phyloP scores from a whole-genome alignment of 2,797 vertebrate genomes.

The Sciurus carolinensis region DNA sequence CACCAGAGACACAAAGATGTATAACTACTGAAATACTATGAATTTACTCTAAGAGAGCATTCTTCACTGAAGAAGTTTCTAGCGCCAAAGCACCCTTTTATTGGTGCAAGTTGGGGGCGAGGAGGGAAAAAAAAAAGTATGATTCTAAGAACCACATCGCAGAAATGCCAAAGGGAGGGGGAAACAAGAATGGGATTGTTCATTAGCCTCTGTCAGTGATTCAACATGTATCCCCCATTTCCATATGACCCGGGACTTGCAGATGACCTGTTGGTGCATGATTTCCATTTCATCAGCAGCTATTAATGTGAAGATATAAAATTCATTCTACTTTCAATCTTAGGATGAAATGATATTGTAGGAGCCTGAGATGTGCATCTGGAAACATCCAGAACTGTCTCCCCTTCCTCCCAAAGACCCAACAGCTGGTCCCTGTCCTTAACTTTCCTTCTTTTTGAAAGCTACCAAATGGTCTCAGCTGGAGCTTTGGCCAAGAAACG shows the following conservation, averaged over 20 bases:
- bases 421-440: no score
- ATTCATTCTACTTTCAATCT: neutral
- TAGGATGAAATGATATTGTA: neutral
- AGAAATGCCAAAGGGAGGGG: slow-evolving; percentile 69
- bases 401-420: neutral
- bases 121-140: slow-evolving; percentile 41
- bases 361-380: neutral
- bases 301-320: neutral
- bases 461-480: neutral
- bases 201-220: slow-evolving; percentile 15
- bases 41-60: slow-evolving; percentile 58
- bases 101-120: neutral
- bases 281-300: slow-evolving; percentile 60
- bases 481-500: neutral
- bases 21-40: slow-evolving; percentile 24
- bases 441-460: neutral
- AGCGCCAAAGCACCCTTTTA: slow-evolving; percentile 53
- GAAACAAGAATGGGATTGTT: slow-evolving; percentile 77
- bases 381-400: neutral
- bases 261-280: slow-evolving; percentile 16
- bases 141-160: slow-evolving; percentile 62
- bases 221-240: slow-evolving; percentile 64
- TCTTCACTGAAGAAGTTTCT: slow-evolving; percentile 46
- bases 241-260: slow-evolving; percentile 66
- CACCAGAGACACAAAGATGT: slow-evolving; percentile 12